Evolutionary conservation across 1,140 invertebrate species (phyloP).

Genomic region (Brachionus rotundiformis): DNA sequence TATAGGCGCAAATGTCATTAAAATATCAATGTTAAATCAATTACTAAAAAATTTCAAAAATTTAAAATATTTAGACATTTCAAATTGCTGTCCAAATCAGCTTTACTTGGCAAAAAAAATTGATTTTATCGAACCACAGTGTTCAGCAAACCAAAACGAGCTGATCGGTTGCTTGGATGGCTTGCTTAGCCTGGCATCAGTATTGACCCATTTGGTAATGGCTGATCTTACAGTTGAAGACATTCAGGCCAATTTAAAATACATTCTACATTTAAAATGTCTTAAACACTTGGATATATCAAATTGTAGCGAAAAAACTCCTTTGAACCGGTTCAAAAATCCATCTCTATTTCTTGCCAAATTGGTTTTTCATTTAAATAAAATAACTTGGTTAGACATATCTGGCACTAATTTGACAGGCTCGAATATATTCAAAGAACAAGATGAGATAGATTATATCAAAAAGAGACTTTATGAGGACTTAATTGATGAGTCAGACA

Average conservation of each 20-base stretch:
- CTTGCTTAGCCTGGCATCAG: not conserved
- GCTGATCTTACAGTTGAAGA: constrained; percentile 33
- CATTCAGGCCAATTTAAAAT: constrained; percentile 13
- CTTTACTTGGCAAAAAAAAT: constrained; percentile 23
- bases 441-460: constrained; percentile 32
- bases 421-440: constrained; percentile 65
- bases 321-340: constrained; percentile 67
- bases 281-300: constrained; percentile 39
- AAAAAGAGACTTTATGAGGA: constrained; percentile 3
- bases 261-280: not conserved
- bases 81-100: constrained; percentile 11
- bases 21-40: constrained; percentile 31
- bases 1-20: constrained; percentile 24
- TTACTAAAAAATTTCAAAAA: constrained; percentile 30
- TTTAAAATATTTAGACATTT: constrained; percentile 42
- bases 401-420: constrained; percentile 85
- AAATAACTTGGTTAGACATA: constrained; percentile 80
- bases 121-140: constrained; percentile 23
- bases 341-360: constrained; percentile 71
- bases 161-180: not conserved
- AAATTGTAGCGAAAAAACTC: constrained; percentile 36
- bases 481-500: constrained; percentile 51
- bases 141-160: not conserved
- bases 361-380: constrained; percentile 73
- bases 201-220: constrained; percentile 28